Evolutionary conservation across 53 echinoderm and acorn worm species (phyloP).

Genomic region (Actinopyga echinites): DNA sequence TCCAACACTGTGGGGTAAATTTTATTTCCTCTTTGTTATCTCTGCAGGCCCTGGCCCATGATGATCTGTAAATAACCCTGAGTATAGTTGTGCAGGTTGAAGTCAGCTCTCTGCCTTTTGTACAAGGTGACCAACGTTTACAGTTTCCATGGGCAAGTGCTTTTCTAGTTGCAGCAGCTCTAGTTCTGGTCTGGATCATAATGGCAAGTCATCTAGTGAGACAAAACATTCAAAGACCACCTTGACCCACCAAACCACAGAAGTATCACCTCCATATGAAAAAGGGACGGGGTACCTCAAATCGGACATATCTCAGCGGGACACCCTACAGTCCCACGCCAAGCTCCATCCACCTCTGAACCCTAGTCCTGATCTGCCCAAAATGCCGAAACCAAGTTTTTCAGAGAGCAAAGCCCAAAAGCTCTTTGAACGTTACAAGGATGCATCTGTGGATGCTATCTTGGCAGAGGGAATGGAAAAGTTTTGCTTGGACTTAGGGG

Average conservation of each 20-base stretch:
- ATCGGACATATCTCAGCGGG: conserved; percentile 28
- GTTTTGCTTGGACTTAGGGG: conserved; percentile 86
- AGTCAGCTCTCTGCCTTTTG: not conserved
- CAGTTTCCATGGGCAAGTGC: conserved; percentile 92
- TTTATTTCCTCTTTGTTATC: not conserved
- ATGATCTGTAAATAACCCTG: not conserved
- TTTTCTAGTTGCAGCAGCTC: conserved; percentile 80
- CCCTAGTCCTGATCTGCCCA: conserved; percentile 29
- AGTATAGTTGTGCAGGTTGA: not conserved
- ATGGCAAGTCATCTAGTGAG: conserved; percentile 55
- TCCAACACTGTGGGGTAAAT: too few species aligned
- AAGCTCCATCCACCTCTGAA: conserved; percentile 22
- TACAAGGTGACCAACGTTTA: conserved; percentile 17
- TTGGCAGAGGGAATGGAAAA: conserved; percentile 88
- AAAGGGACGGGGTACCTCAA: not conserved
- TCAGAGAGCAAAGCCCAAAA: conserved; percentile 84
- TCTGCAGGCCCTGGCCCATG: not conserved
- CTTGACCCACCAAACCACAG: conserved; percentile 7
- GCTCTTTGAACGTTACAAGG: conserved; percentile 93
- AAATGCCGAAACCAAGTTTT: conserved; percentile 72
- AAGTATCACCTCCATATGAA: conserved; percentile 14
- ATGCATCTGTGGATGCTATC: conserved; percentile 80
- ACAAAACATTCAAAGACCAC: conserved; percentile 55
- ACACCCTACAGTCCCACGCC: conserved; percentile 44
- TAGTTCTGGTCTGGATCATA: conserved; percentile 63